Percentiles rank a stretch among this genome's conserved stretches.
Evolutionary conservation across 2,797 vertebrate genomes (phyloP).

Genomic region (Zalophus californianus): DNA sequence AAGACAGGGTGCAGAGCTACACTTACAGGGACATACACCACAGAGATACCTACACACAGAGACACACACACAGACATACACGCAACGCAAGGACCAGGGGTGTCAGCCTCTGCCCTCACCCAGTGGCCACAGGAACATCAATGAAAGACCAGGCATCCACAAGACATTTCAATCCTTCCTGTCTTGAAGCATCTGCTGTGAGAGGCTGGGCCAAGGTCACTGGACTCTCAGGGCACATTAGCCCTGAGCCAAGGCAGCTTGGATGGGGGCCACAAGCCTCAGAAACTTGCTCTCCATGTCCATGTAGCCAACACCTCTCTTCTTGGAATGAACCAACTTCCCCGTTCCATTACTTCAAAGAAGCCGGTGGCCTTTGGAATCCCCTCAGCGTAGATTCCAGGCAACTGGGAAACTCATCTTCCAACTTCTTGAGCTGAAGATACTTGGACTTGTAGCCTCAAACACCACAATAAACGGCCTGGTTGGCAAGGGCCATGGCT

Average conservation of each 20-base stretch:
- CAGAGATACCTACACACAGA: neutral
- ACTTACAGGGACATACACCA: neutral
- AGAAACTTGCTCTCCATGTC: slow-evolving; percentile 77
- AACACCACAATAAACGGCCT: slow-evolving; percentile 45
- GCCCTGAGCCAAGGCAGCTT: slow-evolving; percentile 60
- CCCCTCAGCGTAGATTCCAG: slow-evolving; percentile 79
- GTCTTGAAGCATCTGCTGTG: slow-evolving; percentile 61
- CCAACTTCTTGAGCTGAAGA: slow-evolving; percentile 82
- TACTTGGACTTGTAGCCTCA: slow-evolving; percentile 84
- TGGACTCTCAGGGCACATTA: slow-evolving; percentile 58
- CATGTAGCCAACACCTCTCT: slow-evolving; percentile 85
- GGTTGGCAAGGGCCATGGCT: slow-evolving; percentile 11
- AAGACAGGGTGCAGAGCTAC: neutral
- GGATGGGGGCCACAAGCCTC: slow-evolving; percentile 78
- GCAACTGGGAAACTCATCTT: slow-evolving; percentile 82
- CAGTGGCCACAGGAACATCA: neutral
- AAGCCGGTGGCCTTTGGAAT: slow-evolving; percentile 83
- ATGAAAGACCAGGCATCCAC: slow-evolving; percentile 60
- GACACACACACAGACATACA: neutral
- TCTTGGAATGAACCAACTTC: slow-evolving; percentile 86
- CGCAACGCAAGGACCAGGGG: neutral
- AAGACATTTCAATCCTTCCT: slow-evolving; percentile 73
- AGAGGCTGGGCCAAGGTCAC: neutral
- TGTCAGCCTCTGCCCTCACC: neutral
- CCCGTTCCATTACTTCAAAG: slow-evolving; percentile 84